phyloP scores from a whole-genome alignment of 2,113 vertebrate species.

The Aegithalos caudatus region DNA sequence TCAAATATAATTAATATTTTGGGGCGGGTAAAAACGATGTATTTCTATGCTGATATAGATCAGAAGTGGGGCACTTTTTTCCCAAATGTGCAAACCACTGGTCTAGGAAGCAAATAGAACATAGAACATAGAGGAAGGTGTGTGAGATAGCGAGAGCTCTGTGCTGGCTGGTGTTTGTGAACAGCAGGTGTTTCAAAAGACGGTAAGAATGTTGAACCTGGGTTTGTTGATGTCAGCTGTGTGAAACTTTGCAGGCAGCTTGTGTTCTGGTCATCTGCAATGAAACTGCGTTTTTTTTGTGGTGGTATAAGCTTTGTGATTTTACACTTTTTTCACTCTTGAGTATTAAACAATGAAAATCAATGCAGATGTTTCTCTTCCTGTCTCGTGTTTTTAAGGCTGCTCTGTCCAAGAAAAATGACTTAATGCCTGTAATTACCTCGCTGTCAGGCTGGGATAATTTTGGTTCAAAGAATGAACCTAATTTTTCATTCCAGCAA shows the following conservation, averaged over 20 bases:
- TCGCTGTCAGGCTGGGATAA: not conserved
- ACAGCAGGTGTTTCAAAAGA: constrained; percentile 59
- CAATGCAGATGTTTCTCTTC: not conserved
- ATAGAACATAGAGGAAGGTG: not conserved
- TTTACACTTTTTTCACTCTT: constrained; percentile 70
- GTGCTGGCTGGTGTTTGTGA: constrained; percentile 19
- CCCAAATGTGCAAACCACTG: constrained; percentile 6
- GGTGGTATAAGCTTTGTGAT: constrained; percentile 64
- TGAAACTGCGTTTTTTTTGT: constrained; percentile 22
- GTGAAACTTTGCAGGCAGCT: constrained; percentile 44
- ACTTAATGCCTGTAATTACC: not conserved
- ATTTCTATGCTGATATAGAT: constrained; percentile 8
- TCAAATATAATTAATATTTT: not conserved
- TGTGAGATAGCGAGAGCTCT: not conserved
- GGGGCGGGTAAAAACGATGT: not conserved
- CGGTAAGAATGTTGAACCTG: constrained; percentile 47
- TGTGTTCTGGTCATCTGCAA: constrained; percentile 54
- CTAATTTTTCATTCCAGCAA: not conserved
- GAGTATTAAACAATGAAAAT: constrained; percentile 68
- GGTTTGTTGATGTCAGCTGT: constrained; percentile 35
- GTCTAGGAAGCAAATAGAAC: constrained; percentile 8
- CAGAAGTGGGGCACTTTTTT: constrained; percentile 18
- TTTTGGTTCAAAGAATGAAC: not conserved
- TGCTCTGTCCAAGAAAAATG: not conserved
- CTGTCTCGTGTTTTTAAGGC: not conserved